Evolutionary conservation across 2,888 invertebrate genomes (phyloP).

Genomic region (Cataglyphis rosenhaueri): DNA sequence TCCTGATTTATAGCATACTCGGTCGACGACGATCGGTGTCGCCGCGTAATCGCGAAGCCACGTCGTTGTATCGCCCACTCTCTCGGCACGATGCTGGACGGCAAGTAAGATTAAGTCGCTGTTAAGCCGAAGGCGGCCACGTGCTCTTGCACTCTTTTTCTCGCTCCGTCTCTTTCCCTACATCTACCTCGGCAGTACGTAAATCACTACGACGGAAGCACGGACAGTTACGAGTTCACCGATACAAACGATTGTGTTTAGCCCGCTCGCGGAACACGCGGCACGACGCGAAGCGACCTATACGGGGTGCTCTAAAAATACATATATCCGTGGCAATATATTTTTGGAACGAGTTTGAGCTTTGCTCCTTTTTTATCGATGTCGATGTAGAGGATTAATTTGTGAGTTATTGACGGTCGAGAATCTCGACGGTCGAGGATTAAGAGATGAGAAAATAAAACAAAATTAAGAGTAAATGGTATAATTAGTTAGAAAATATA

Average conservation of each 20-base stretch:
- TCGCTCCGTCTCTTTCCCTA: slow-evolving; percentile 25
- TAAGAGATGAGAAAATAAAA: not conserved
- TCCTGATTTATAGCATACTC: slow-evolving; percentile 29
- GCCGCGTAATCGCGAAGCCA: slow-evolving; percentile 41
- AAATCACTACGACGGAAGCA: slow-evolving; percentile 69
- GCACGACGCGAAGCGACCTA: slow-evolving; percentile 36
- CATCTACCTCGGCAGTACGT: slow-evolving; percentile 61
- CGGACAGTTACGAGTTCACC: slow-evolving; percentile 69
- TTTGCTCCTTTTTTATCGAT: not conserved
- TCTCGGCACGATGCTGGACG: slow-evolving; percentile 41
- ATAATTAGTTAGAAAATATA: not conserved
- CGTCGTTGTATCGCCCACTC: slow-evolving; percentile 50
- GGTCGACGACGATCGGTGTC: slow-evolving; percentile 52
- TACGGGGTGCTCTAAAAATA: slow-evolving; percentile 46
- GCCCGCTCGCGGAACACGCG: slow-evolving; percentile 48
- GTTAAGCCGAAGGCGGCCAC: slow-evolving; percentile 43
- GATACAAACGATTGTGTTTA: slow-evolving; percentile 72
- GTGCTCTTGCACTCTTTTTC: slow-evolving; percentile 42
- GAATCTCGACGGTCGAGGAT: not conserved
- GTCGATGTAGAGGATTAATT: slow-evolving; percentile 12
- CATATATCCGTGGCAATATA: not conserved
- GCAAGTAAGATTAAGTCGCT: slow-evolving; percentile 63
- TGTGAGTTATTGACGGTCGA: not conserved
- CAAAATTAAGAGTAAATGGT: not conserved
- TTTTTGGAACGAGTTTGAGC: not conserved